These are phyloP conservation scores for Heliocidaris erythrogramma DNA, from an alignment of 35 echinoderm and acorn worm species.

Conservation along the genomic window DNA sequence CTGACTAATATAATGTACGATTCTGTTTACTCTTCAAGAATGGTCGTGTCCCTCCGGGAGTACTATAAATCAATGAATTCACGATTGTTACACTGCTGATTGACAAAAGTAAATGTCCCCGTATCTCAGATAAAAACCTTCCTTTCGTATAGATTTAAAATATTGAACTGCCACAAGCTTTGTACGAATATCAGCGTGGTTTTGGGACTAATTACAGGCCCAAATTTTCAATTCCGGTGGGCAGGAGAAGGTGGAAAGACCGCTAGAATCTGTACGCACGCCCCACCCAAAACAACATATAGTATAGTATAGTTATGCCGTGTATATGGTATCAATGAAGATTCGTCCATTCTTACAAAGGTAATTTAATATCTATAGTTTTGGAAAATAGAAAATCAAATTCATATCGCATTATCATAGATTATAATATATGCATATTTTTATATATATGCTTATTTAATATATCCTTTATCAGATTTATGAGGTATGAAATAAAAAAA, in stretches of 20 bases:
- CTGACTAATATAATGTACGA: no score
- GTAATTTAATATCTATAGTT: background rate
- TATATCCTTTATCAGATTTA: no score
- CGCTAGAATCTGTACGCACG: background rate
- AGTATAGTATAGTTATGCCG: background rate
- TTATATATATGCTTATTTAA: no score
- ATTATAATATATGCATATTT: background rate
- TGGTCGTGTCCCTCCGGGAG: no score
- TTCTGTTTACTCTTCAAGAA: no score
- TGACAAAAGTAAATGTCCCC: background rate
- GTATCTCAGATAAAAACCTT: background rate
- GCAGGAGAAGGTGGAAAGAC: no score
- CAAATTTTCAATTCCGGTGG: no score
- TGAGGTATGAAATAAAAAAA: no score
- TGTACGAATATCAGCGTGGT: background rate
- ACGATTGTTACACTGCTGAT: background rate
- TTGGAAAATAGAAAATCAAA: no score
- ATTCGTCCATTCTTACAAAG: background rate
- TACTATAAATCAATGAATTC: no score
- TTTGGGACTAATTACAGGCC: background rate
- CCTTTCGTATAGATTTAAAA: background rate
- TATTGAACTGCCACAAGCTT: background rate
- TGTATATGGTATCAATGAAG: background rate
- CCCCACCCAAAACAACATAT: background rate
- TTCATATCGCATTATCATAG: background rate